Base-by-base conservation (phyloP, 2,797 vertebrate genomes). In the Silurus aristotelis region DNA sequence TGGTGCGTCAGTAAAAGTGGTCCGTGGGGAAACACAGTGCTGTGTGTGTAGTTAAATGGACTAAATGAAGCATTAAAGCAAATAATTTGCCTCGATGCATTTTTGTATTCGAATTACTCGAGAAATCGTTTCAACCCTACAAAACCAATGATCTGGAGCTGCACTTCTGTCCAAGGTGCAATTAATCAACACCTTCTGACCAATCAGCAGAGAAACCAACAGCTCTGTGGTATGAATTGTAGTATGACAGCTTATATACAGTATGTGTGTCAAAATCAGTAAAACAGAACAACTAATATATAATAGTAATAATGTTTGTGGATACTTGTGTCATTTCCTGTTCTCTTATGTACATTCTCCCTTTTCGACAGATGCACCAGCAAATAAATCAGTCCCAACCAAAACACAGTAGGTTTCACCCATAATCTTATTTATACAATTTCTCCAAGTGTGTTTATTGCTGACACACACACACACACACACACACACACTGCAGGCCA, bases 381-480 rank as follows among this genome's bases (percentile, higher is more conserved):
- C 48, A 58, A 89, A 83, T 68, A 68, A 83, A 43, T 80, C 82
- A 70, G 73, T 55, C 56, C 67, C 71, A 22, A 67, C 66, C 56
- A 82, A 72, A 84, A 22, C 73, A 80, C 83, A 70, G 87, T 88
- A 88, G 25, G 88, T 87, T 83, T 17, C 27, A 80, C 14, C 7
- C n/a, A 9, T 22, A 55, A 46, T 25, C n/a, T n/a, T 22, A 67
- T 58, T 58, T 67, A 43, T 17, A 9, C 9, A 15, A 1, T 20
- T 58, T 43, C 61, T 52, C 9, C 8, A 82, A 38, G 20, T 56
- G 38, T 25, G 20, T 20, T 81, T 2, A 27, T 31, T 61, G 6
- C 56, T n/a, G 60, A 48, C 0, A 71, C 19, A 38, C 7, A 2
- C 7, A 2, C 10, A 46, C 20, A 2, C 20, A 48, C 0, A 71